A percentile compares a stretch with the other conserved stretches of the same genome.
phyloP scores from a whole-genome alignment of 2,797 vertebrate genomes.

The Diglossa cyanea region DNA sequence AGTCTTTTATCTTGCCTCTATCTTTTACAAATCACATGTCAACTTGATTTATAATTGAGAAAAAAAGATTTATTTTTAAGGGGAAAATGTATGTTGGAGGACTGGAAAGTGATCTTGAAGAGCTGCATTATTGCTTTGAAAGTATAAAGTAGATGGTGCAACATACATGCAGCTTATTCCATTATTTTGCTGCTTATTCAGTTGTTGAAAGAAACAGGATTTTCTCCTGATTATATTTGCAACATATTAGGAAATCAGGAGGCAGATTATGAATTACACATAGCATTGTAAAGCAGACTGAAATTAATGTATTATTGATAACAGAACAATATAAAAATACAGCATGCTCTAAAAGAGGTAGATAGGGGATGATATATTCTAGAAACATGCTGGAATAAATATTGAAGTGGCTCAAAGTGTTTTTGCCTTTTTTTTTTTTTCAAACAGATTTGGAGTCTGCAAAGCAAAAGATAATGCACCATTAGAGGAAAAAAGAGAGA shows the following conservation, averaged over 20 bases:
- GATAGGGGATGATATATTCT: not conserved
- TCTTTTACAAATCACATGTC: not conserved
- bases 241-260: not conserved
- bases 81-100: not conserved
- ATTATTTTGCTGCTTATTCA: constrained; percentile 7
- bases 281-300: not conserved
- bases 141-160: not conserved
- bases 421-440: not conserved
- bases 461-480: constrained; percentile 25
- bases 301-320: not conserved
- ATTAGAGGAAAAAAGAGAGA: constrained; percentile 41
- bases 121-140: not conserved
- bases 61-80: not conserved
- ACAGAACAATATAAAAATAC: not conserved
- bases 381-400: not conserved
- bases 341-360: not conserved
- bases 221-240: not conserved
- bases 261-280: not conserved
- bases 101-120: not conserved
- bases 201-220: not conserved
- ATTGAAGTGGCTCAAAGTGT: not conserved
- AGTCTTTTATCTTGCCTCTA: not conserved
- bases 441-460: not conserved
- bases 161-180: not conserved
- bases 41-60: not conserved